Evolutionary conservation across 2,888 invertebrate genomes (phyloP).

Genomic region (Serrognathus titanus): DNA sequence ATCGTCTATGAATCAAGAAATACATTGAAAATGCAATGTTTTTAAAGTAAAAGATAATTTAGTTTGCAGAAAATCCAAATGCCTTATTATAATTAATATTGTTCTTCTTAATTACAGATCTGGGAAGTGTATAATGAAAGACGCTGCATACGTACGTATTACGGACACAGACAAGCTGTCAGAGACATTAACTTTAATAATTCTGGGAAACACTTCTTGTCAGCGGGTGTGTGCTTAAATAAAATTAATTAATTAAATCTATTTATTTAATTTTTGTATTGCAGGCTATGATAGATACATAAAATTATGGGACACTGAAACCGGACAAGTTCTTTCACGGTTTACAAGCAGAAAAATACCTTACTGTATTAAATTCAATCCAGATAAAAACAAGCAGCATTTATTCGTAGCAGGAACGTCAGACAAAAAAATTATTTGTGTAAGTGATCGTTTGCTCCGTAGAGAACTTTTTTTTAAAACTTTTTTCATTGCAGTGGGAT

Average conservation of each 20-base stretch:
- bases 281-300: slow-evolving; percentile 91
- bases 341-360: slow-evolving; percentile 97
- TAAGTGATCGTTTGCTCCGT: slow-evolving; percentile 52
- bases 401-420: slow-evolving; percentile 98
- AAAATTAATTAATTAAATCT: background rate
- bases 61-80: too few relatives aligned
- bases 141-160: slow-evolving; percentile 89
- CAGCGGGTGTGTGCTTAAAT: slow-evolving; percentile 67
- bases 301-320: slow-evolving; percentile 99
- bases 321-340: slow-evolving; percentile 78
- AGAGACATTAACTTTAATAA: slow-evolving; percentile 96
- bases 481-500: slow-evolving; percentile 80
- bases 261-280: slow-evolving; percentile 36
- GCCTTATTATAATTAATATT: too few relatives aligned
- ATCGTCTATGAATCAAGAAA: too few relatives aligned
- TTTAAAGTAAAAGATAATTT: too few relatives aligned
- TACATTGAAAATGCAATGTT: too few relatives aligned
- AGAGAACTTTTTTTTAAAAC: background rate
- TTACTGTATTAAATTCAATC: slow-evolving; percentile 97
- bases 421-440: slow-evolving; percentile 98
- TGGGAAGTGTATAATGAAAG: slow-evolving; percentile 98
- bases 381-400: slow-evolving; percentile 95
- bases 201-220: slow-evolving; percentile 86
- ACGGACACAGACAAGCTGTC: slow-evolving; percentile 95
- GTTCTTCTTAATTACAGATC: slow-evolving; percentile 54